These are phyloP conservation scores for Pempheris klunzingeri DNA, from an alignment of 2,797 vertebrate genomes.

Conservation along the genomic window DNA sequence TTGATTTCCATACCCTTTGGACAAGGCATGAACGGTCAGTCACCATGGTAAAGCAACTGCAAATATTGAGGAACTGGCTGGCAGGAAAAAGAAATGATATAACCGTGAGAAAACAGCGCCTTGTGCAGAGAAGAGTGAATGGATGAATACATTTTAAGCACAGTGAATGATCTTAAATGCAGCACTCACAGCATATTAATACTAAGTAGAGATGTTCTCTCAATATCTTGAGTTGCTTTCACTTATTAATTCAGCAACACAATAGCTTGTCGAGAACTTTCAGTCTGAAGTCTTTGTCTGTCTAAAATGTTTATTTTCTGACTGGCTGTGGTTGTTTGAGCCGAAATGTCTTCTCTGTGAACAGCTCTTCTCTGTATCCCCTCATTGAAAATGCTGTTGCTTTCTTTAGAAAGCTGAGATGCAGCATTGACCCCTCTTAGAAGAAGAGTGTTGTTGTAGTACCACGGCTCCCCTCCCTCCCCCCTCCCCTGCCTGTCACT, in stretches of 20 bases:
- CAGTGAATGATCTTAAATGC: neutral
- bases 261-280: constrained; percentile 46
- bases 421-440: constrained; percentile 73
- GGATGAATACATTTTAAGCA: constrained; percentile 5
- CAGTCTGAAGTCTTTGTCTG: constrained; percentile 41
- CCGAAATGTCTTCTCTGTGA: constrained; percentile 61
- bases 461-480: neutral
- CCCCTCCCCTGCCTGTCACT: constrained; percentile 67
- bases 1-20: constrained; percentile 50
- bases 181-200: neutral
- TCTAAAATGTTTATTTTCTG: constrained; percentile 66
- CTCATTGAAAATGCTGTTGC: constrained; percentile 70
- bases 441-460: constrained; percentile 69
- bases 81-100: constrained; percentile 1
- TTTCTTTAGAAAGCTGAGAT: constrained; percentile 74
- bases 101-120: neutral
- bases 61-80: constrained; percentile 22
- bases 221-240: constrained; percentile 3
- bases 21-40: constrained; percentile 40
- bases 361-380: constrained; percentile 68
- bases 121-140: neutral
- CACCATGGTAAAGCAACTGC: constrained; percentile 25
- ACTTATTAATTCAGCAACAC: constrained; percentile 25
- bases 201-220: neutral
- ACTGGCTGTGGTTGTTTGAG: constrained; percentile 46